Percentiles rank a stretch among this genome's conserved stretches.
phyloP scores from a whole-genome alignment of 2,113 vertebrate species.

The Eidolon helvum region DNA sequence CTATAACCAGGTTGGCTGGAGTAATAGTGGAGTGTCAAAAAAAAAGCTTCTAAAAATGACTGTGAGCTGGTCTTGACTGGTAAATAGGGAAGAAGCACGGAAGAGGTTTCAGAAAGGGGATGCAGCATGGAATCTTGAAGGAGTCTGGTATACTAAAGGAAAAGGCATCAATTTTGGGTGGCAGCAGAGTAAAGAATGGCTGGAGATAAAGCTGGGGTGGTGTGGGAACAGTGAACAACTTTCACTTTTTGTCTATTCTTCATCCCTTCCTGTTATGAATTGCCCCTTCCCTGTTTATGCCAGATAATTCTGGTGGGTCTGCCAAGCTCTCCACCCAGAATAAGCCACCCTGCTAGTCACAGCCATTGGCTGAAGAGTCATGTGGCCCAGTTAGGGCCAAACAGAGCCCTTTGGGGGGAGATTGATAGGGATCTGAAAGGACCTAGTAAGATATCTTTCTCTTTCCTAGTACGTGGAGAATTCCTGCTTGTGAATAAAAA shows the following conservation, averaged over 20 bases:
- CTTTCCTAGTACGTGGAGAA: neutral
- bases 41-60: neutral
- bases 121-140: neutral
- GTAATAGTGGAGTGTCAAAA: neutral
- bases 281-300: neutral
- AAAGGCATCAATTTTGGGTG: neutral
- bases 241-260: neutral
- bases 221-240: neutral
- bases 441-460: neutral
- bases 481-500: neutral
- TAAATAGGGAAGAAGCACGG: neutral
- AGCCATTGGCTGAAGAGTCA: neutral
- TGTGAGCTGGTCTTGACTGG: neutral
- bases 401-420: neutral
- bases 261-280: neutral
- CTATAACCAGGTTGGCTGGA: neutral
- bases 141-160: neutral
- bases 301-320: neutral
- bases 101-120: neutral
- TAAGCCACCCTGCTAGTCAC: rapidly evolving
- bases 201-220: neutral
- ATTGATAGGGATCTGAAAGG: neutral
- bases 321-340: neutral
- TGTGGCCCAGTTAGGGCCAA: neutral
- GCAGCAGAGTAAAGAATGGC: neutral